Evolutionary conservation across 2,888 invertebrate species (phyloP).

Genomic region (Ophioninae sp.): DNA sequence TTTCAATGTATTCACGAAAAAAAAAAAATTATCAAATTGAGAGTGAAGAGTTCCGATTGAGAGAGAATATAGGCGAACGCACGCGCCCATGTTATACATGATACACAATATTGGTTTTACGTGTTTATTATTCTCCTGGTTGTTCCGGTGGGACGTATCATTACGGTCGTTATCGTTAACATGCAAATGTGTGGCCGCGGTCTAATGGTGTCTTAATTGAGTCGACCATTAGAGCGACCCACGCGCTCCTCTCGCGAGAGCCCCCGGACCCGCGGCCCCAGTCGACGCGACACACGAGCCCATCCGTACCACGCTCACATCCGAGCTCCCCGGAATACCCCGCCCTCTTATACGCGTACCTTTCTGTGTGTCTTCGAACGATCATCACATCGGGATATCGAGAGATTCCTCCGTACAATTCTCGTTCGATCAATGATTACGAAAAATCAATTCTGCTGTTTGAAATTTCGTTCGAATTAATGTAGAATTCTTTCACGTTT

Average conservation of each 20-base stretch:
- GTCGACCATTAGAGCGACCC: conserved; percentile 75
- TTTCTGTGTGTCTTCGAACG: too few species aligned
- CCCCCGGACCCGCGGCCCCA: conserved; percentile 11
- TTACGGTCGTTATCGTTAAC: conserved; percentile 77
- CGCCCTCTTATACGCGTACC: background rate
- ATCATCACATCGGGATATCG: too few species aligned
- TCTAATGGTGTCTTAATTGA: conserved; percentile 78
- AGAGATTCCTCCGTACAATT: background rate
- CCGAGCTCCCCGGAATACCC: background rate
- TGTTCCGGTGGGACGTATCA: conserved; percentile 73
- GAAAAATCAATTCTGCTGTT: too few species aligned
- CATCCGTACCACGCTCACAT: background rate
- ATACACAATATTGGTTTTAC: conserved; percentile 37
- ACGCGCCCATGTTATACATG: conserved; percentile 34
- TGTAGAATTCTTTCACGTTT: too few species aligned
- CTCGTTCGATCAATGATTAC: background rate
- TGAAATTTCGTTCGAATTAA: too few species aligned
- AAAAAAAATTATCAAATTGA: background rate
- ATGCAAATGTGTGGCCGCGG: conserved; percentile 73
- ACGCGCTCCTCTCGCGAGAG: conserved; percentile 64
- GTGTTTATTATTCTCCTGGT: conserved; percentile 58
- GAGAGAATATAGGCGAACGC: conserved; percentile 13
- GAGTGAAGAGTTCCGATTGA: background rate
- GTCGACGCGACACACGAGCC: conserved; percentile 13
- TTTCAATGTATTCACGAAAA: too few species aligned